These are phyloP conservation scores for Drosophila sordidula DNA, from an alignment of 2,888 invertebrate genomes.

Conservation along the genomic window DNA sequence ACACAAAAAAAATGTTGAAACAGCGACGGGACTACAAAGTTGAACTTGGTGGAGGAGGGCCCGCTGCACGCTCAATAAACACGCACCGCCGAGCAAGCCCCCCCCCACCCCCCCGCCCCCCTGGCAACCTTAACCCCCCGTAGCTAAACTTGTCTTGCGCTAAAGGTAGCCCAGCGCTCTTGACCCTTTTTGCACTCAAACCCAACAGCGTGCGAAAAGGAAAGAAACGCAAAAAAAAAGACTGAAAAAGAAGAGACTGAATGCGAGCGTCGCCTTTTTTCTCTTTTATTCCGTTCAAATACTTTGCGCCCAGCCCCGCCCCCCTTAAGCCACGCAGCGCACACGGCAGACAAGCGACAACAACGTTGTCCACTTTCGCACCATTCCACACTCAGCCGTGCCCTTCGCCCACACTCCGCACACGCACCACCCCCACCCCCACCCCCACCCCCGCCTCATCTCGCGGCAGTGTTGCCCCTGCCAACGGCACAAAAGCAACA, in stretches of 20 bases:
- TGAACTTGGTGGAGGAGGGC: slow-evolving; percentile 19
- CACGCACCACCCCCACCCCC: slow-evolving; percentile 25
- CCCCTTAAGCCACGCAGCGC: slow-evolving; percentile 24
- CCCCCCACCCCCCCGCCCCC: neutral
- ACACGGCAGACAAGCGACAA: slow-evolving; percentile 74
- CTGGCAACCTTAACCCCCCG: slow-evolving; percentile 2
- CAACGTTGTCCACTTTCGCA: slow-evolving; percentile 79
- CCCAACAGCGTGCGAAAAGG: slow-evolving; percentile 29
- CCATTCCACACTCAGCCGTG: slow-evolving; percentile 37
- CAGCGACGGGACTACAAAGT: slow-evolving; percentile 58
- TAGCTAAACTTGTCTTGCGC: slow-evolving; percentile 49
- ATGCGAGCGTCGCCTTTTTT: slow-evolving; percentile 33
- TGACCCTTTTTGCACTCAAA: slow-evolving; percentile 74
- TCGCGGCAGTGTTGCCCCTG: slow-evolving; percentile 55
- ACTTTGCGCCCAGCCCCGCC: slow-evolving; percentile 51
- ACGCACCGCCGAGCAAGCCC: slow-evolving; percentile 36
- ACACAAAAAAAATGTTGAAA: slow-evolving; percentile 36
- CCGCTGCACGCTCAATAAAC: slow-evolving; percentile 57
- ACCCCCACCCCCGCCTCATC: neutral
- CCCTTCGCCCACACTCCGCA: slow-evolving; percentile 6
- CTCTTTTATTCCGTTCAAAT: slow-evolving; percentile 68
- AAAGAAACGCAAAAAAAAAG: neutral
- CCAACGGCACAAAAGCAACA: slow-evolving; percentile 70
- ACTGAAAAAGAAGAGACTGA: slow-evolving; percentile 35
- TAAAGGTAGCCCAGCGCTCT: slow-evolving; percentile 69